A percentile compares a stretch with the other conserved stretches of the same genome.
phyloP scores from a whole-genome alignment of 2,888 invertebrate species.

The Sycophila texana region DNA sequence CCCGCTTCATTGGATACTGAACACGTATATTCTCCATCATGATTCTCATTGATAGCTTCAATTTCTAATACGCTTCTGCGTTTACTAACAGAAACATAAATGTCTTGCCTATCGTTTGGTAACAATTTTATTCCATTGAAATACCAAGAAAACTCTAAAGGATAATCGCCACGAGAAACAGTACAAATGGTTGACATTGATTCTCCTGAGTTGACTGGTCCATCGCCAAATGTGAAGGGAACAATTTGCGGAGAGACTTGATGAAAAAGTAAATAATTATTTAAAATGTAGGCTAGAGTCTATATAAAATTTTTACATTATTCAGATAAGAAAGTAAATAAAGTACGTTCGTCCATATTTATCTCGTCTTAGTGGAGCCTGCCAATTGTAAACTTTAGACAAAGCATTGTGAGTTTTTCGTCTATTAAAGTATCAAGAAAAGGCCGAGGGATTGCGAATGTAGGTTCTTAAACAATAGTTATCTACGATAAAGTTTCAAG shows the following conservation, averaged over 20 bases:
- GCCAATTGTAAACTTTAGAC: no score
- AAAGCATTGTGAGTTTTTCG: no score
- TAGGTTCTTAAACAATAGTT: no score
- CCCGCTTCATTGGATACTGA: conserved; percentile 85
- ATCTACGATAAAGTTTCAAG: no score
- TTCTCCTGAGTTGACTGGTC: conserved; percentile 82
- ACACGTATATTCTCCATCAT: conserved; percentile 87
- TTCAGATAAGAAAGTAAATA: no score
- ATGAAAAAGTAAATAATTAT: conserved; percentile 1
- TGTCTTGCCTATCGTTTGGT: conserved; percentile 68
- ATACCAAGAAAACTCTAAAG: conserved; percentile 85
- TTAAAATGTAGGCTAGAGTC: no score
- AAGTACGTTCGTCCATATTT: no score
- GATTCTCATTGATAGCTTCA: conserved; percentile 82
- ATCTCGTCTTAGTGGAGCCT: no score
- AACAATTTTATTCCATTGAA: conserved; percentile 81
- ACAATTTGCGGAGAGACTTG: conserved; percentile 85
- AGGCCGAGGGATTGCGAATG: no score
- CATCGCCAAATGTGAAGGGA: conserved; percentile 82
- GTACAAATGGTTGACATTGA: conserved; percentile 83
- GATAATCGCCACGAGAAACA: conserved; percentile 85
- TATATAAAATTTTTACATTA: no score
- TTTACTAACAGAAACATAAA: conserved; percentile 76
- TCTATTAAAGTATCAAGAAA: no score
- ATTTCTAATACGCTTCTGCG: conserved; percentile 82